Evolutionary conservation across 1,140 invertebrate species (phyloP), one percentile per base, ranked within the genome.

Genomic region (Drosophila parabipectinata): DNA sequence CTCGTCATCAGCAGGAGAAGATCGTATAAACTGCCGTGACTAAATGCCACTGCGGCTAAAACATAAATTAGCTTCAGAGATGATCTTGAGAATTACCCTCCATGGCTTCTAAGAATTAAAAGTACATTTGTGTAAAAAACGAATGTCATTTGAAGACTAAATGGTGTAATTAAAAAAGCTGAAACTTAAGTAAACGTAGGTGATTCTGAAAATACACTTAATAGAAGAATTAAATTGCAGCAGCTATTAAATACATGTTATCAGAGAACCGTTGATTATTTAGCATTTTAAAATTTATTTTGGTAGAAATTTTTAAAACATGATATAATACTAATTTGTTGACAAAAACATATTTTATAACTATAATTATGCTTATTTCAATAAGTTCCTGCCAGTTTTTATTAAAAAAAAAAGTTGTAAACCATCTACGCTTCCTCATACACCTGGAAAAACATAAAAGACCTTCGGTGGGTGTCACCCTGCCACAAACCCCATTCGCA

Each of bases 401-500:
- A 10, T 6, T 1, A 32, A 32, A 37, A 34, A 34, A 10, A 34
- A 34, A 2, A 12, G 2, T 3, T 34, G 9, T 34, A 3, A 10
- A 0, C 3, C 9, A 9, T 9, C 9, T 10, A 10, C 7, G 3
- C 12, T 66, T 66, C 61, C 28, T 15, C 24, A n/a, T 47, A 21
- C 10, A n/a, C 12, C 6, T 9, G 24, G 24, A 1, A n/a, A 51
- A 63, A 26, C 24, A 4, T n/a, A 12, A 9, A 26, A 52, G 41
- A 71, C 73, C 54, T 62, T 77, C 5, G 73, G 58, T 53, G 60
- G 37, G 56, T 50, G 62, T 77, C 73, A 74, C 77, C 67, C 52
- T 85, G 81, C 80, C 72, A 71, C 41, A 61, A 77, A 75, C 44
- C 37, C 48, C 68, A 81, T 57, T 78, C 39, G 30, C 50, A 71